Evolutionary conservation across 2,888 invertebrate species (phyloP), one percentile per base, ranked within the genome.

Genomic region (Hedychridium roseum): DNA sequence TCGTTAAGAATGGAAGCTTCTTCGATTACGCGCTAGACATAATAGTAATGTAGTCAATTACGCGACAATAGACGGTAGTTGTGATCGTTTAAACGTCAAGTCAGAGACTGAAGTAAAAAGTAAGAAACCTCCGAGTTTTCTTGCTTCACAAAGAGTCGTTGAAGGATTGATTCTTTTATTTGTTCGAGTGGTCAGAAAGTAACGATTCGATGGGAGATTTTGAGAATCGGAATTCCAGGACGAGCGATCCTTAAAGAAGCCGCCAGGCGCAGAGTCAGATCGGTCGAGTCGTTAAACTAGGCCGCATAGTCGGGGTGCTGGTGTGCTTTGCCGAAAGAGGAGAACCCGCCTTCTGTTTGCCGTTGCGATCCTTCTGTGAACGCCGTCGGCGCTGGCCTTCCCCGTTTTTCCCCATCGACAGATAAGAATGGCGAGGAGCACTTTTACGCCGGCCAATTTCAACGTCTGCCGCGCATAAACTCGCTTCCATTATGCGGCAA

Each of bases 301-400:
- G 55, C 38, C 51, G 57, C 61, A 57, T 61, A 52, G 56, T 48
- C 51, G 52, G 51, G 43, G 43, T 45, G 58, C 48, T 59, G 57
- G 65, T 68, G 57, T n/a, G n/a, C 60, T 65, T 52, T 44, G 57
- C 61, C 68, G 61, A 71, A 71, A 67, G 64, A 60, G 50, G 56
- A 43, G 54, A 60, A 48, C 41, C 53, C 32, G 36, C 42, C 46
- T 57, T 64, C 64, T 66, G 66, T 60, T 67, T 67, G 56, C 48
- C 57, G 53, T 66, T 64, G 61, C 43, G 57, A 58, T 64, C 54
- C 57, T 66, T 66, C 64, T 41, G 38, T 63, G 63, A 70, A 68
- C 56, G 48, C 56, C 50, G 50, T 49, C 42, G 45, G 39, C 50
- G 37, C 46, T 48, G 32, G 31, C 34, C 36, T 23, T 47, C 43